Evolutionary conservation across 2,113 vertebrate genomes (phyloP), one percentile per base, ranked within the genome.

Genomic region (Phalacrocorax pelagicus): DNA sequence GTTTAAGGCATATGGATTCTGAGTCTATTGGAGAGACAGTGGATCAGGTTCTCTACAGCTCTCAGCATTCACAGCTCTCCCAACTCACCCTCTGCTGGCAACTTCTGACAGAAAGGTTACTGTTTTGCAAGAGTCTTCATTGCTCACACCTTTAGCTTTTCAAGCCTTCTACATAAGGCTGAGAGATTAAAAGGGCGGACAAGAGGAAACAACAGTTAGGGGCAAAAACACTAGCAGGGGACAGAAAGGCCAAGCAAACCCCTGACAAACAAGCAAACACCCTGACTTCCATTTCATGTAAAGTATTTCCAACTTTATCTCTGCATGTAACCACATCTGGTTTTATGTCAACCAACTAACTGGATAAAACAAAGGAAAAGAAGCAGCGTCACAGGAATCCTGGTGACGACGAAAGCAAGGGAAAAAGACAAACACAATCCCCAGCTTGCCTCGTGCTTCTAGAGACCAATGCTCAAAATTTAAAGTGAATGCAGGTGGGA

Each of bases 21-120:
- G 1, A 30, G 30, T 44, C 42, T n/a, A 0, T 2, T 18, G 70
- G 47, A 36, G 30, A 80, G 42, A 29, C 57, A 75, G 7, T 0
- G 4, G 42, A 34, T 51, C 70, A 63, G 11, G n/a, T 57, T 47
- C 38, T 19, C 65, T 22, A 4, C 40, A 58, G 24, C 24, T 58
- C 58, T 66, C 51, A 6, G 46, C 22, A 13, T 12, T 42, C 61
- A 17, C 59, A 54, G 34, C 38, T 72, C 67, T 65, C 71, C 71
- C 82, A 70, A 0, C 12, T 58, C 70, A 63, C n/a, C 7, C 73
- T 23, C 5, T 5, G 1, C 11, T 38, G 46, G 49, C 34, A 69
- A 22, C 46, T 49, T 69, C 30, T 22, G 44, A 57, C 70, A 72
- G 47, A 10, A 58, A 79, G 2, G 34, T 15, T 69, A 61, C 67